Base-by-base conservation (phyloP, 2,797 vertebrate species). In the Micromesistius poutassou region DNA sequence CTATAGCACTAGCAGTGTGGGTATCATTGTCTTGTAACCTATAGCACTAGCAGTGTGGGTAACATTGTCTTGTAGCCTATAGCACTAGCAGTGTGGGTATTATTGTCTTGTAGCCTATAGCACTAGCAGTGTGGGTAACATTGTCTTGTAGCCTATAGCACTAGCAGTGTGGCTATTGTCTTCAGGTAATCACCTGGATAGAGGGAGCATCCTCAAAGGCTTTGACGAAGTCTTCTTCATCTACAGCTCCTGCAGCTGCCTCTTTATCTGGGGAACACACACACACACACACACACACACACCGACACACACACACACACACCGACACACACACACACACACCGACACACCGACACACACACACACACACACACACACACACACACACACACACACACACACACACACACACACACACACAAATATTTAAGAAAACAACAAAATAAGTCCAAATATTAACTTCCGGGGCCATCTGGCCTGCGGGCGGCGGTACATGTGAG, bases 171-270 rank as follows among this genome's bases (percentile, higher is more conserved):
- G n/a, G 71, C 3, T 73, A 25, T 7, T 71, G 71, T 72, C 30
- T 73, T 38, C 22, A n/a, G 19, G 72, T 38, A 13, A 36, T n/a
- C 89, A 97, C 97, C 95, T 98, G 97, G 72, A 96, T 89, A 0
- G 93, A 76, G 77, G 97, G 97, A 36, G 97, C 98, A 55, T 99
- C 97, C 79, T 98, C 97, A 92, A 97, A 99, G 31, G 96, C 95
- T 90, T 96, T 97, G 74, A 97, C 97, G 83, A 99, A 99, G 84
- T 99, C 97, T 77, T 98, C 97, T 85, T 98, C 98, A 87, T 99
- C 98, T 1, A 99, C 94, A 70, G 96, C 97, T 80, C 98, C 98
- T 7, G 97, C 98, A 31, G 89, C 96, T 78, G 95, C 96, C 86
- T 99, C 97, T 93, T 98, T 99, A 90, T 84, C 94, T 81, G 16